phyloP scores from a whole-genome alignment of 2,797 vertebrate genomes.

The Ispidina picta region DNA sequence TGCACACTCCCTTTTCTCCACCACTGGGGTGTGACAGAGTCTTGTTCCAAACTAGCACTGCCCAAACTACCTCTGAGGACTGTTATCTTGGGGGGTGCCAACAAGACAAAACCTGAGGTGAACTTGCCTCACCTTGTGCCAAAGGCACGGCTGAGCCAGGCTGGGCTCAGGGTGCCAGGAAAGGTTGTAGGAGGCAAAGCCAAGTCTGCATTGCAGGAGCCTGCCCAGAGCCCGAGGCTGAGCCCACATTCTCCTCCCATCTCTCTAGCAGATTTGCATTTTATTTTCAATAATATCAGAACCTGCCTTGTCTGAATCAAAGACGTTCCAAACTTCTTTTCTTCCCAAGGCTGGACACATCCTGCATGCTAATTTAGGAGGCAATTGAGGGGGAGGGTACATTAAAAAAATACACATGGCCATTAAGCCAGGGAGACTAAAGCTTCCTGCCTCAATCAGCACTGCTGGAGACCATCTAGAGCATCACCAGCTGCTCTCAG shows the following conservation, averaged over 20 bases:
- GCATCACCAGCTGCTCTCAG: slow-evolving; percentile 59
- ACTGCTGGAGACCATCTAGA: slow-evolving; percentile 64
- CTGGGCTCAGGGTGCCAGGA: rapidly evolving
- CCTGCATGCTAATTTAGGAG: slow-evolving; percentile 51
- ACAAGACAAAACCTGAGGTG: neutral
- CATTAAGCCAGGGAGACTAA: slow-evolving; percentile 64
- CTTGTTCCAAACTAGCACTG: neutral
- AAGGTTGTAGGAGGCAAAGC: neutral
- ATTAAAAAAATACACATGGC: slow-evolving; percentile 29
- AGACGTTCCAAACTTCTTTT: slow-evolving; percentile 30
- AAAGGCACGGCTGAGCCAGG: neutral
- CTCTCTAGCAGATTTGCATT: neutral
- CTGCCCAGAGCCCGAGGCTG: neutral
- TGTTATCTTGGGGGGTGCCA: rapidly evolving
- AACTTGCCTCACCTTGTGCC: rapidly evolving
- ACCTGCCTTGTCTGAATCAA: neutral
- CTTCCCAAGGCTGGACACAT: slow-evolving; percentile 18
- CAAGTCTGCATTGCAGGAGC: rapidly evolving
- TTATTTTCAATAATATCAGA: neutral
- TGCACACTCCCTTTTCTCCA: rapidly evolving
- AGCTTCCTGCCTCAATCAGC: slow-evolving; percentile 48
- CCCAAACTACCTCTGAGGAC: neutral
- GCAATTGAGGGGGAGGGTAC: slow-evolving; percentile 57
- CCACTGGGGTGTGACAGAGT: rapidly evolving
- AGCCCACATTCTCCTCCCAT: neutral